A percentile compares a stretch with the other conserved stretches of the same genome.
Evolutionary conservation across 1,140 invertebrate genomes (phyloP).

Genomic region (Drosophila teissieri): DNA sequence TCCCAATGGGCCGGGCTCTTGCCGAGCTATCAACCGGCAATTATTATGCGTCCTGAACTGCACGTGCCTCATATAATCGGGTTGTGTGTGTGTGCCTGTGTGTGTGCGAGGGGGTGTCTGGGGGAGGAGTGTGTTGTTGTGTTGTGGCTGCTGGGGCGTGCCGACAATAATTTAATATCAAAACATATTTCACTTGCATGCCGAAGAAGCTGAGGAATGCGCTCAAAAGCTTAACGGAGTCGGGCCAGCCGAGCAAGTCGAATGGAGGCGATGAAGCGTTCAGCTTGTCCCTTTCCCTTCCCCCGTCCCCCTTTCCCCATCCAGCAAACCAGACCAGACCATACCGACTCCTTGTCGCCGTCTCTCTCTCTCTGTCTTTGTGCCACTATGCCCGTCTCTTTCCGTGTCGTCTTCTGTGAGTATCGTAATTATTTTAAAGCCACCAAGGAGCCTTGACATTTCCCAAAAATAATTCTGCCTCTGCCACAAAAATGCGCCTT

Average conservation of each 20-base stretch:
- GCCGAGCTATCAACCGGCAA: conserved; percentile 67
- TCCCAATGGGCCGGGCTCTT: conserved; percentile 32
- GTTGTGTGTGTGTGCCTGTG: neutral
- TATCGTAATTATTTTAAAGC: conserved; percentile 69
- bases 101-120: neutral
- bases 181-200: conserved; percentile 82
- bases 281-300: conserved; percentile 18
- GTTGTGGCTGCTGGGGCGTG: conserved; percentile 45
- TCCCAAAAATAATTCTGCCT: conserved; percentile 37
- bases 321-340: neutral
- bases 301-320: neutral
- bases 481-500: conserved; percentile 37
- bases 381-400: neutral
- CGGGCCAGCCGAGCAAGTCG: conserved; percentile 47
- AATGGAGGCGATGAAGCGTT: conserved; percentile 54
- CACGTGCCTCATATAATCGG: conserved; percentile 46
- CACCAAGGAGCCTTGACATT: conserved; percentile 65
- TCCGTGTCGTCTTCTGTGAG: conserved; percentile 12
- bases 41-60: conserved; percentile 71
- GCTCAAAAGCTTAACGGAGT: conserved; percentile 47
- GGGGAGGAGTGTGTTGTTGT: conserved; percentile 8
- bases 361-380: neutral
- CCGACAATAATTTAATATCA: conserved; percentile 82
- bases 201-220: conserved; percentile 74
- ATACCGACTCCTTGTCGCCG: neutral